These are phyloP conservation scores for Eubasilissa regina DNA, from an alignment of 1,140 invertebrate genomes.

Conservation along the genomic window DNA sequence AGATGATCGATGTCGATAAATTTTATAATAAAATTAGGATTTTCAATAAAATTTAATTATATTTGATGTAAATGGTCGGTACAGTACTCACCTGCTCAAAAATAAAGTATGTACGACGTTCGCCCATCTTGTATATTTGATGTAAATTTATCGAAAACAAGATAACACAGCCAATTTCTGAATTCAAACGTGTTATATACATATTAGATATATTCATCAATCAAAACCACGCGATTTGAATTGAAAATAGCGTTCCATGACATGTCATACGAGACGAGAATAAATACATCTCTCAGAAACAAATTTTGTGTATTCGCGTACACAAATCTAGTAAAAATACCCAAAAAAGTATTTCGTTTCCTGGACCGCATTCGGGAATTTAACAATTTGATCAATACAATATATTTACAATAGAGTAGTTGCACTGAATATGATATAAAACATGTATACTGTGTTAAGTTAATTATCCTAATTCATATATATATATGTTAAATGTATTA, in stretches of 20 bases:
- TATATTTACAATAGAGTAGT: too few relatives aligned
- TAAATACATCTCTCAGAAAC: slow-evolving; percentile 22
- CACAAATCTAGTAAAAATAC: slow-evolving; percentile 33
- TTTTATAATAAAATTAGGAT: too few relatives aligned
- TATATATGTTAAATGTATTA: too few relatives aligned
- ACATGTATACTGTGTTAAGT: too few relatives aligned
- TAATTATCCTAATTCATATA: too few relatives aligned
- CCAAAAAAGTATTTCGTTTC: background rate
- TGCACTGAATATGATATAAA: too few relatives aligned
- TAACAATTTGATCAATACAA: background rate
- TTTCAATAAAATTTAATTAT: too few relatives aligned
- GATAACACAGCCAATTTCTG: slow-evolving; percentile 37
- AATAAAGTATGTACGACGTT: too few relatives aligned
- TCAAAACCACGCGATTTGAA: slow-evolving; percentile 43
- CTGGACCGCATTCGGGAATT: background rate
- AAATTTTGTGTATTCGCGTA: slow-evolving; percentile 39
- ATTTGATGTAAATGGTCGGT: too few relatives aligned
- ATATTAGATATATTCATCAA: slow-evolving; percentile 32
- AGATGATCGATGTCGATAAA: too few relatives aligned
- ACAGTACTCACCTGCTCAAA: too few relatives aligned
- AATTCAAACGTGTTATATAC: slow-evolving; percentile 7
- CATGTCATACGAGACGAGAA: slow-evolving; percentile 35
- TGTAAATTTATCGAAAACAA: slow-evolving; percentile 31
- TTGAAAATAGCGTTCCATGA: slow-evolving; percentile 41
- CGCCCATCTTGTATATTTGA: background rate